Percentiles rank a stretch among this genome's conserved stretches.
Evolutionary conservation across 2,113 vertebrate genomes (phyloP).

Genomic region (Plotosus lineatus): DNA sequence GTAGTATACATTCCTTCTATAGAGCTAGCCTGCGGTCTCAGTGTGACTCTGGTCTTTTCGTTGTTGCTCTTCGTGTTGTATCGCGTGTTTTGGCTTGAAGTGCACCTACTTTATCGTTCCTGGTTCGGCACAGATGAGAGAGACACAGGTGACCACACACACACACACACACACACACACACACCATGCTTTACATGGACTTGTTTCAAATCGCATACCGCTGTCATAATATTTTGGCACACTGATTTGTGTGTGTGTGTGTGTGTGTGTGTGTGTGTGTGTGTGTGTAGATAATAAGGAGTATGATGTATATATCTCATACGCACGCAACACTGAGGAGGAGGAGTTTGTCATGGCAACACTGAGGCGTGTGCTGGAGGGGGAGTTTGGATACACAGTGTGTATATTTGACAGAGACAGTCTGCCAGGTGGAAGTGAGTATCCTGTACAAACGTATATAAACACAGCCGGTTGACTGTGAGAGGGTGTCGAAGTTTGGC

Average conservation of each 20-base stretch:
- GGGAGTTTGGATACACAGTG: conserved; percentile 90
- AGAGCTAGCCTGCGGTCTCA: conserved; percentile 87
- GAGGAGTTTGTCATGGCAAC: conserved; percentile 91
- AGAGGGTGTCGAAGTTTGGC: not conserved
- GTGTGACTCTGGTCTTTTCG: conserved; percentile 79
- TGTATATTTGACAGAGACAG: conserved; percentile 97
- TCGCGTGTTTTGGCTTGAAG: conserved; percentile 91
- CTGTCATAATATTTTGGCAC: too few relatives aligned
- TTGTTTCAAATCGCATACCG: not conserved
- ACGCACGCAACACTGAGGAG: conserved; percentile 88
- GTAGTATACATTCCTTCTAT: conserved; percentile 76
- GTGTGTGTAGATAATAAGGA: conserved; percentile 84
- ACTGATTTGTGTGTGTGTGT: not conserved
- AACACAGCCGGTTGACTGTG: not conserved
- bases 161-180: conserved; percentile 2
- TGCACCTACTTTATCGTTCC: conserved; percentile 91
- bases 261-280: not conserved
- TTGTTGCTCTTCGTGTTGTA: conserved; percentile 84
- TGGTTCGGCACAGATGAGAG: conserved; percentile 93
- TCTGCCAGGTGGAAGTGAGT: conserved; percentile 96
- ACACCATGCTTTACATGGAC: not conserved
- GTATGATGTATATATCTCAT: conserved; percentile 94
- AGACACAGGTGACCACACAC: conserved; percentile 74
- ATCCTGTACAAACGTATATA: conserved; percentile 6
- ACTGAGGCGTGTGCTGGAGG: conserved; percentile 85